phyloP scores from a whole-genome alignment of 2,888 invertebrate species.

The Cheilosia impressa region DNA sequence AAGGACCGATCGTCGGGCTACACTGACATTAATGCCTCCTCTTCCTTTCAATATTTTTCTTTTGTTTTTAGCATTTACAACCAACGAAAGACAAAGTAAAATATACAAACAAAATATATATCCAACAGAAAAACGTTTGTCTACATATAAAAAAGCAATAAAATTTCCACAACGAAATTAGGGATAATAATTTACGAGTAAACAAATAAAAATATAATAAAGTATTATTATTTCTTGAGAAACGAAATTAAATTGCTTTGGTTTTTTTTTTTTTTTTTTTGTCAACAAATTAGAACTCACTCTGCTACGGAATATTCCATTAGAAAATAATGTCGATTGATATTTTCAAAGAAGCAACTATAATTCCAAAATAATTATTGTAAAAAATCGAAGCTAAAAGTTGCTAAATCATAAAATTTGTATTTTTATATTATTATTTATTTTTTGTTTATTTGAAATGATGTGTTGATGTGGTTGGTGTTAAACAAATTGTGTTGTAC shows the following conservation, averaged over 20 bases:
- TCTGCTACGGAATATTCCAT: slow-evolving; percentile 64
- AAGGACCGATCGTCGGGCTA: slow-evolving; percentile 42
- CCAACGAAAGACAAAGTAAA: slow-evolving; percentile 34
- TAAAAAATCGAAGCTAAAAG: slow-evolving; percentile 52
- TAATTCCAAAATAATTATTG: slow-evolving; percentile 21
- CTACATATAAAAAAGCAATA: slow-evolving; percentile 68
- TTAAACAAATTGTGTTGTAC: slow-evolving; percentile 10
- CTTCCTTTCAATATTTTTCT: slow-evolving; percentile 7
- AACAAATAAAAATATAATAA: slow-evolving; percentile 25
- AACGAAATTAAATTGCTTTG: slow-evolving; percentile 16
- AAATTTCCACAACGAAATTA: slow-evolving; percentile 57
- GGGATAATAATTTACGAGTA: slow-evolving; percentile 12
- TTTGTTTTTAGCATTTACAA: slow-evolving; percentile 28
- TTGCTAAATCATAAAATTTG: slow-evolving; percentile 36
- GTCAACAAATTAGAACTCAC: slow-evolving; percentile 40
- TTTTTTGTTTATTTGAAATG: slow-evolving; percentile 12
- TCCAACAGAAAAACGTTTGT: slow-evolving; percentile 30
- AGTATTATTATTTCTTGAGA: background rate
- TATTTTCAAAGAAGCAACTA: slow-evolving; percentile 68
- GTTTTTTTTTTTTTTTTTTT: slow-evolving; percentile 10
- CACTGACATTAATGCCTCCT: slow-evolving; percentile 63
- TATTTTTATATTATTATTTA: slow-evolving; percentile 15
- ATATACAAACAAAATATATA: slow-evolving; percentile 9
- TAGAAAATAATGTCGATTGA: slow-evolving; percentile 38
- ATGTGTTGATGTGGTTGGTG: background rate